Evolutionary conservation across 2,888 invertebrate genomes (phyloP).

Genomic region (Neoitamus cyanurus): DNA sequence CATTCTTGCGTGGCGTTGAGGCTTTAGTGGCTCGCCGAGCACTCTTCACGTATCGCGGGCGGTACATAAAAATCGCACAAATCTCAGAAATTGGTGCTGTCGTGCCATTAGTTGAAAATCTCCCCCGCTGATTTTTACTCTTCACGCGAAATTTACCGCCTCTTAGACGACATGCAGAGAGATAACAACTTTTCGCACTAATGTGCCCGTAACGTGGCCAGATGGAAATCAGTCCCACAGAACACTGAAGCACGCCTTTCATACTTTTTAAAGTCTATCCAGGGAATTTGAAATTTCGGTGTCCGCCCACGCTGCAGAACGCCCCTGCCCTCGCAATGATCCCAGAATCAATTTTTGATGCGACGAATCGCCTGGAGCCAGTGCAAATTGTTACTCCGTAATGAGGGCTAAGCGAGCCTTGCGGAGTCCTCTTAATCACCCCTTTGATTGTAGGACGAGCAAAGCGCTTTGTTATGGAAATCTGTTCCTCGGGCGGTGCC

Average conservation of each 20-base stretch:
- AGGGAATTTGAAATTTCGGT: background rate
- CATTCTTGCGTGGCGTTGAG: background rate
- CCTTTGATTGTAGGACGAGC: background rate
- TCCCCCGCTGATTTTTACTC: conserved; percentile 5
- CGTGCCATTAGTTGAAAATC: conserved; percentile 17
- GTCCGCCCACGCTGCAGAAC: background rate
- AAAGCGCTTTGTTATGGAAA: background rate
- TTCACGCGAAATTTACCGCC: conserved; percentile 11
- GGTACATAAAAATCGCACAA: conserved; percentile 21
- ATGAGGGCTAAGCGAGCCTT: background rate
- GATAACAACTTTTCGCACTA: conserved; percentile 23
- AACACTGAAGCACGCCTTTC: background rate
- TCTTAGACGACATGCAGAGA: background rate
- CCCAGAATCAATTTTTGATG: conserved; percentile 1
- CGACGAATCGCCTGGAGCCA: background rate
- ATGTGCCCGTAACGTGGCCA: background rate
- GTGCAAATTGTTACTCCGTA: background rate
- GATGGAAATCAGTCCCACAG: background rate
- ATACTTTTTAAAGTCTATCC: background rate
- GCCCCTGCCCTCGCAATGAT: background rate
- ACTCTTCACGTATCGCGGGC: background rate
- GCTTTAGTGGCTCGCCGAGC: background rate
- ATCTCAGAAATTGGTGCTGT: conserved; percentile 7
- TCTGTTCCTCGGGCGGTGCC: background rate
- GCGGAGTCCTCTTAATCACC: background rate